Evolutionary conservation across 2,113 vertebrate species (phyloP).

Genomic region (Anguilla japonica): DNA sequence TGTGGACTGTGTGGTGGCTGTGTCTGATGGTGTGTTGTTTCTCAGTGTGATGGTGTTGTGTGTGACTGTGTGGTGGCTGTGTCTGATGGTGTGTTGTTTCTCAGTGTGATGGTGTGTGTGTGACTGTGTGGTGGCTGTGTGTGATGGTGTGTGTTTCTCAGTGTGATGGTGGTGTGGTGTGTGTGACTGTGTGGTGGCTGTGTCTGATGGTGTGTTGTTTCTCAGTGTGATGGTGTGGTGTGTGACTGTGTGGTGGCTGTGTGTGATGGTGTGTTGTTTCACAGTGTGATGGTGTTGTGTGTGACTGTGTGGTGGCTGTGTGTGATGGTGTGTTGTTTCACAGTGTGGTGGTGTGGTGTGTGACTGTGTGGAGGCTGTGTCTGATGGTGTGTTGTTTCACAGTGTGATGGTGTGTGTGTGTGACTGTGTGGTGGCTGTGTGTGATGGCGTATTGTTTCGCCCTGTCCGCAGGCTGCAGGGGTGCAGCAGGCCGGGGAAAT

Average conservation of each 20-base stretch:
- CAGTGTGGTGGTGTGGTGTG: too few relatives aligned
- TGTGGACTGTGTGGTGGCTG: background rate
- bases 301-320: too few relatives aligned
- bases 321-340: too few relatives aligned
- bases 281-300: too few relatives aligned
- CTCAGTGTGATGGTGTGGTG: too few relatives aligned
- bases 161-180: background rate
- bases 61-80: background rate
- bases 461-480: constrained; percentile 20
- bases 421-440: too few relatives aligned
- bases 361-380: too few relatives aligned
- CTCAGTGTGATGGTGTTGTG: background rate
- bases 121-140: background rate
- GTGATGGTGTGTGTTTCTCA: background rate
- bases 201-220: too few relatives aligned
- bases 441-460: background rate
- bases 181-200: background rate
- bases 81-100: background rate
- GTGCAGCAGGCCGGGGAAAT: constrained; percentile 13
- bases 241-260: too few relatives aligned
- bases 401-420: too few relatives aligned
- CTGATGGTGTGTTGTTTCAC: too few relatives aligned
- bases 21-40: background rate
- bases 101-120: background rate
- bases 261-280: too few relatives aligned